Evolutionary conservation across 2,888 invertebrate genomes (phyloP), one percentile per base, ranked within the genome.

Genomic region (Leptinotarsa juncta): DNA sequence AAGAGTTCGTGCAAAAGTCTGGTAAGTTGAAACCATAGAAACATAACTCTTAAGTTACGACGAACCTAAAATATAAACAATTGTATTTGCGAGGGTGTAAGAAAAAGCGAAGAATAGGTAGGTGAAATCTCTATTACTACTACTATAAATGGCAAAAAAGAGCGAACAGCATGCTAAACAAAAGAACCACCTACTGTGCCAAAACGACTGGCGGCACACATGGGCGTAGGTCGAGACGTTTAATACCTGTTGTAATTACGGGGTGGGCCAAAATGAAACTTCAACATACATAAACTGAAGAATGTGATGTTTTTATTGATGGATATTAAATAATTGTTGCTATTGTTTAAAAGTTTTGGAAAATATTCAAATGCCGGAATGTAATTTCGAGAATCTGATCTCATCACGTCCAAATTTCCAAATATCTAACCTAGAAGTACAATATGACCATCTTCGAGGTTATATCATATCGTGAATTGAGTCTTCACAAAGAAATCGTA

Each of bases 101-200:
- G 60, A 73, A 75, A 65, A 70, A 77, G 74, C 67, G 71, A 75
- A 77, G 73, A 73, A 71, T 53, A 67, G 67, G 80, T 80, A 78
- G 80, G 78, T 77, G 78, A 74, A 78, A 74, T 77, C 75, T 78
- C 77, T 77, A 77, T 73, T 48, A 72, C 75, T 76, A 62, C 32
- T 62, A n/a, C 70, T 77, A 73, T 50, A 74, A 77, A 79, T 67
- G 78, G 80, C 73, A 76, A 80, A 79, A 77, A 76, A 72, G 80
- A 77, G 75, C 77, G 72, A 62, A 68, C 55, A 70, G 73, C 75
- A 72, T 67, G 74, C 74, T 75, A 72, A 78, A 79, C 77, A 78
- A 77, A 77, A 72, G 65, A 77, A 78, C 65, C 73, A 75, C 77
- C 76, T 77, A 78, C 76, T 77, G 76, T 71, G 76, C 67, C 23